Evolutionary conservation across 2,113 vertebrate genomes (phyloP).

Genomic region (Myocastor coypus): DNA sequence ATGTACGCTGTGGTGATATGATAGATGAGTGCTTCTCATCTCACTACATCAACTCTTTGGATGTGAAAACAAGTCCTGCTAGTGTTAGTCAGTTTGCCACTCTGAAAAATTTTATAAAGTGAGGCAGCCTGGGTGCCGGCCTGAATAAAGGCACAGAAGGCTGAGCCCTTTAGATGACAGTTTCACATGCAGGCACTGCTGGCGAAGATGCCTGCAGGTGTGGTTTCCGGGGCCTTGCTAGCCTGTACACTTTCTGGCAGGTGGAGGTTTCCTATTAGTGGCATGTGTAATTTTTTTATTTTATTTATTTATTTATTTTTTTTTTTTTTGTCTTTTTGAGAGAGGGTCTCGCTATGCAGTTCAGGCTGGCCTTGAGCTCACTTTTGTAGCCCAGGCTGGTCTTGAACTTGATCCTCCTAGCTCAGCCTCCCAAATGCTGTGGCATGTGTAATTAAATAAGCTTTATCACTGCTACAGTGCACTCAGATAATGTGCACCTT

Average conservation of each 20-base stretch:
- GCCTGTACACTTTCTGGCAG: background rate
- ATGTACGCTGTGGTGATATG: background rate
- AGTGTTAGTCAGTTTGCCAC: background rate
- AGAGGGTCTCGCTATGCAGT: no score
- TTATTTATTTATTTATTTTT: no score
- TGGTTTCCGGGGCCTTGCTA: background rate
- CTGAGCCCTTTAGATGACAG: background rate
- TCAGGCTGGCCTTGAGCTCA: no score
- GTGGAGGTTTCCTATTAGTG: background rate
- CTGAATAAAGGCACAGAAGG: background rate
- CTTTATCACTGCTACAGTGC: background rate
- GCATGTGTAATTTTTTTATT: background rate
- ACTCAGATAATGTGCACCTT: background rate
- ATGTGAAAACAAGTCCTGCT: background rate
- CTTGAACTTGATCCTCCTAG: no score
- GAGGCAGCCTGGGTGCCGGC: background rate
- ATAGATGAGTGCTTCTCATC: background rate
- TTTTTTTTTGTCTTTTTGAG: no score
- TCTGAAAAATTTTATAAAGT: background rate
- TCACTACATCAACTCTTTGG: background rate
- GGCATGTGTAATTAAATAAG: background rate
- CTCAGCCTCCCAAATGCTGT: no score
- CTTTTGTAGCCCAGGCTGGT: no score
- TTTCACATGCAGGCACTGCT: background rate
- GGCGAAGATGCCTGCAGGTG: background rate